Evolutionary conservation across 1,140 invertebrate genomes (phyloP), one percentile per base, ranked within the genome.

Genomic region (Papilio polytes): DNA sequence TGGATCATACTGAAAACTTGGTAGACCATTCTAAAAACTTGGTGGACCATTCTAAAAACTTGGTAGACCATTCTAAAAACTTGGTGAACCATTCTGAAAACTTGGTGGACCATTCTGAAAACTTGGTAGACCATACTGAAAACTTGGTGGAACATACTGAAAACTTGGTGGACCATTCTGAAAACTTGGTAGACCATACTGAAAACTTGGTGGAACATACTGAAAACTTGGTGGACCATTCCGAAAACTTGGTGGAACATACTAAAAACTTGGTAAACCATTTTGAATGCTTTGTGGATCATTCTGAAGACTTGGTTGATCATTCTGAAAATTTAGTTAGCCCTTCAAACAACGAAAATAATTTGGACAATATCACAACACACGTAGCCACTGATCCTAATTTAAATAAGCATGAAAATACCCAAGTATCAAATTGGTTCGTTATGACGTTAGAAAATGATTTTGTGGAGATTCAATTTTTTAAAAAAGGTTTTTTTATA

Each of bases 381-480:
- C 44, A 51, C 18, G 20, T 15, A 70, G 26, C 22, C 31, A 70
- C 22, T 31, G 59, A 66, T 31, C 12, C 20, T 18, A 44, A 44
- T 3, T 36, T 22, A 22, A 80, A 31, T 74, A 51, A 81, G 78
- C 77, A 73, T 10, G n/a, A 20, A 20, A 80, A 78, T 22, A 36
- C 56, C 31, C 85, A 88, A 22, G 66, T 84, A 41, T 92, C 92
- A 44, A 94, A 92, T 85, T 95, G 94, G 94, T 95, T 94, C 86
- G 81, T 94, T 13, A 92, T 95, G 91, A 93, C 85, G 7, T 66
- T 95, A 48, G 93, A 94, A 90, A 89, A 95, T 80, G 93, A 94
- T 88, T 93, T 94, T 83, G 89, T 59, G 31, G 92, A 95, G 86
- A 89, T 95, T 53, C 88, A 90, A 76, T 94, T 94, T 84, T 87